Evolutionary conservation across 1,140 invertebrate species (phyloP).

Genomic region (Prorops nasuta): DNA sequence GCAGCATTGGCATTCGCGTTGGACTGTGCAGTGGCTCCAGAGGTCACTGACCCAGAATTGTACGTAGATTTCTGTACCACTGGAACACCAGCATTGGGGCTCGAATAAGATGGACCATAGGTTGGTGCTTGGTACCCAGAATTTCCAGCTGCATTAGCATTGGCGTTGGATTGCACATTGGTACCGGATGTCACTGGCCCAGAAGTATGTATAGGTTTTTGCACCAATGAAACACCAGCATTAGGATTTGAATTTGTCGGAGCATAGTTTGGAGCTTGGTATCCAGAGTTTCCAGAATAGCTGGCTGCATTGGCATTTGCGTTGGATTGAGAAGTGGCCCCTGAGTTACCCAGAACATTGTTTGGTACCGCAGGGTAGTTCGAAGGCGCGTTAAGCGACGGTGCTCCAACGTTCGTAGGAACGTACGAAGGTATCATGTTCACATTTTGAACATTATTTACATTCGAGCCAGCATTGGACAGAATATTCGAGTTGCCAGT

Average conservation of each 20-base stretch:
- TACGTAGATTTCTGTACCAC: neutral
- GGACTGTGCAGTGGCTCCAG: slow-evolving; percentile 11
- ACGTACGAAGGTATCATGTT: no score
- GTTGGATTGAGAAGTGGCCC: slow-evolving; percentile 8
- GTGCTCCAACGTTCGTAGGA: no score
- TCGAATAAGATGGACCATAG: no score
- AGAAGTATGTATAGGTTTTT: neutral
- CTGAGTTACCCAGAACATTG: no score
- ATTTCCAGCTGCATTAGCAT: slow-evolving; percentile 8
- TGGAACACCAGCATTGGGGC: neutral
- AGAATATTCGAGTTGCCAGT: no score
- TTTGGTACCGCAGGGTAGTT: no score
- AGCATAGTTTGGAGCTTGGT: no score
- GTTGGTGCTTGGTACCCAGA: no score
- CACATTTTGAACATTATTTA: no score
- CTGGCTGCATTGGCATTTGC: slow-evolving; percentile 15
- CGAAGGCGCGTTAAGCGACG: no score
- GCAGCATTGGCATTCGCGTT: slow-evolving; percentile 13
- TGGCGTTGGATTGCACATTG: slow-evolving; percentile 14
- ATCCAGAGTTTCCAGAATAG: no score
- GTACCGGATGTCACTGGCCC: slow-evolving; percentile 6
- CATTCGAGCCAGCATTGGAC: no score
- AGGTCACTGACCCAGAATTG: slow-evolving; percentile 1
- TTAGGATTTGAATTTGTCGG: neutral
- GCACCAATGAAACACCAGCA: neutral